Evolutionary conservation across 2,797 vertebrate genomes (phyloP).

Genomic region (Eutrigla gurnardus): DNA sequence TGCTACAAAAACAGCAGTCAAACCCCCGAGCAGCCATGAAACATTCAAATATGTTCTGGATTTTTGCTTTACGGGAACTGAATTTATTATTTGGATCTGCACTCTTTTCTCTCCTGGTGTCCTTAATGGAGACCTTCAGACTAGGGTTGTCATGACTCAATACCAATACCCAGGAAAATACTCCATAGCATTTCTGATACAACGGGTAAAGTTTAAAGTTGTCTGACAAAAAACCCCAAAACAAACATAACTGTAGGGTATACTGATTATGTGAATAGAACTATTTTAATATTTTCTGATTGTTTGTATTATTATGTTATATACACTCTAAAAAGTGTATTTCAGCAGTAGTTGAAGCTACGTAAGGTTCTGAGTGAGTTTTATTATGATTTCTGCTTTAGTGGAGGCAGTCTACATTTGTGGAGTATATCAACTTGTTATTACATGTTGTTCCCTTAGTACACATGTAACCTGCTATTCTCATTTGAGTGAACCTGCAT

Average conservation of each 20-base stretch:
- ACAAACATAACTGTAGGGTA: no score
- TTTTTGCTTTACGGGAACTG: constrained; percentile 60
- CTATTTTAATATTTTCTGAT: no score
- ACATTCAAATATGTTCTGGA: constrained; percentile 50
- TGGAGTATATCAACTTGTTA: not conserved
- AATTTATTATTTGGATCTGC: constrained; percentile 56
- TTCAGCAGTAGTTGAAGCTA: not conserved
- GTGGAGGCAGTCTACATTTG: not conserved
- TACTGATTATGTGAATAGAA: no score
- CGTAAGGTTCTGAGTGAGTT: not conserved
- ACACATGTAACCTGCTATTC: not conserved
- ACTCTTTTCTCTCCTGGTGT: constrained; percentile 30
- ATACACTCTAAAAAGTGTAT: not conserved
- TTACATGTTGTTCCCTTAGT: not conserved
- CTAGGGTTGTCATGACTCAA: not conserved
- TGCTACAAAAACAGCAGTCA: constrained; percentile 32
- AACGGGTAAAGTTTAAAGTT: no score
- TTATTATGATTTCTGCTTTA: not conserved
- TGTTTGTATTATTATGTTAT: no score
- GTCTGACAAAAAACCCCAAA: no score
- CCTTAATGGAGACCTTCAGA: constrained; percentile 44
- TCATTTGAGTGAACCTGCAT: not conserved
- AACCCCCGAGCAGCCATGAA: constrained; percentile 49
- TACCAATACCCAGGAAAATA: no score
- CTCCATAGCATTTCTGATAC: no score